Evolutionary conservation across 2,113 vertebrate species (phyloP).

Genomic region (Empidonax traillii): DNA sequence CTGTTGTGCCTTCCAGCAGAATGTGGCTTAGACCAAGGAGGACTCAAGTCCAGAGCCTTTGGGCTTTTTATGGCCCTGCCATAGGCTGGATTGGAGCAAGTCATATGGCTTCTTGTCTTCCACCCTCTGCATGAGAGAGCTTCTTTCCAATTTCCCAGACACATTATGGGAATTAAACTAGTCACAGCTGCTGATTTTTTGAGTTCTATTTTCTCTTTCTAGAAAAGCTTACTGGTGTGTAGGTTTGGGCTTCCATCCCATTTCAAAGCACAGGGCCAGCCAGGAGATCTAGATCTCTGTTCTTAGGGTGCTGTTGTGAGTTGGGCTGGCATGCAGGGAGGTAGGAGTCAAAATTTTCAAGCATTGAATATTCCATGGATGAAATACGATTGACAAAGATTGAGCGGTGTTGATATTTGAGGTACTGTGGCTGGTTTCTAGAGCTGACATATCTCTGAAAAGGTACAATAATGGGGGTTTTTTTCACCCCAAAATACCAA

Average conservation of each 20-base stretch:
- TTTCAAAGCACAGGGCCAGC: neutral
- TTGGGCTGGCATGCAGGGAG: neutral
- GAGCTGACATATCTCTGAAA: neutral
- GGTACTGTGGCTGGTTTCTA: neutral
- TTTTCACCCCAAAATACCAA: neutral
- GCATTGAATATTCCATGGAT: neutral
- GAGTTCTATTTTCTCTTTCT: neutral
- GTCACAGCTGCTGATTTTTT: neutral
- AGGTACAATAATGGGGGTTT: neutral
- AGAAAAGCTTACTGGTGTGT: constrained; percentile 11
- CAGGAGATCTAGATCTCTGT: neutral
- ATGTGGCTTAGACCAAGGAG: neutral
- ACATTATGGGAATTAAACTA: neutral
- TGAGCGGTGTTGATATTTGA: neutral
- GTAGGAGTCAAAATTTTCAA: constrained; percentile 24
- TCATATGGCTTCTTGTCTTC: neutral
- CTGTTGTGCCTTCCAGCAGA: neutral
- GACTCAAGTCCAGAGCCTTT: neutral
- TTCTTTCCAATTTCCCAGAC: neutral
- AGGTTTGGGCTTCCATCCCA: constrained; percentile 1
- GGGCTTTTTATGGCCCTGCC: neutral
- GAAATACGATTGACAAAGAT: neutral
- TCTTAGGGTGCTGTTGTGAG: neutral
- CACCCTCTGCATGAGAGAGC: neutral
- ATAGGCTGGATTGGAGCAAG: neutral